These are phyloP conservation scores for Drosophila eugracilis DNA, from an alignment of 1,140 invertebrate species.

Conservation along the genomic window DNA sequence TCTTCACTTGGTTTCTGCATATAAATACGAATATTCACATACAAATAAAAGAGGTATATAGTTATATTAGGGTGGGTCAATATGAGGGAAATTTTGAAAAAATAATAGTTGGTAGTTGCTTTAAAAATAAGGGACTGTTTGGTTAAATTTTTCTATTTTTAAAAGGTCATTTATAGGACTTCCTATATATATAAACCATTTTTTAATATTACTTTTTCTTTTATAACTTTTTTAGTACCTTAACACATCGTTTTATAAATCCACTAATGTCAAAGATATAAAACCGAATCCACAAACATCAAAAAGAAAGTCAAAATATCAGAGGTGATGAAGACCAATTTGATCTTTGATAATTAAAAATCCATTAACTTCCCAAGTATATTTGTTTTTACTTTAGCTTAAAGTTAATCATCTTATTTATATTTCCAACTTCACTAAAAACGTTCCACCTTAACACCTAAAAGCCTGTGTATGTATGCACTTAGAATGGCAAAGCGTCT, in stretches of 20 bases:
- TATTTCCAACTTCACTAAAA: neutral
- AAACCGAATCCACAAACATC: too few relatives aligned
- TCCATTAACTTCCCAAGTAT: neutral
- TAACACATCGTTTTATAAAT: too few relatives aligned
- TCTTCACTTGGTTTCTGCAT: constrained; percentile 63
- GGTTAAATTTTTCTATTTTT: too few relatives aligned
- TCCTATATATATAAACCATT: too few relatives aligned
- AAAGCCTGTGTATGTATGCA: constrained; percentile 4
- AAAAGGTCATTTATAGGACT: too few relatives aligned
- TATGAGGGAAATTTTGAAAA: too few relatives aligned
- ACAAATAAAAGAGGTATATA: constrained; percentile 36
- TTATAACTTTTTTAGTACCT: too few relatives aligned
- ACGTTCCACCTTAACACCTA: constrained; percentile 22
- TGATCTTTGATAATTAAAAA: neutral
- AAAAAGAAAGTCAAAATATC: neutral
- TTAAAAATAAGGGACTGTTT: too few relatives aligned
- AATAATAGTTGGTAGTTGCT: too few relatives aligned
- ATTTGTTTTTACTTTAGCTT: neutral
- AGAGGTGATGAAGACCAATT: neutral
- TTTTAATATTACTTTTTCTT: too few relatives aligned
- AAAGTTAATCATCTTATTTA: neutral
- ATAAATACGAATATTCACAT: constrained; percentile 64
- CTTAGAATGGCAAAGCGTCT: constrained; percentile 50
- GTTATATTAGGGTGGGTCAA: constrained; percentile 17
- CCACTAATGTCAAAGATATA: too few relatives aligned